These are phyloP conservation scores for Artibeus jamaicensis DNA, from an alignment of 2,797 vertebrate genomes.

Conservation along the genomic window DNA sequence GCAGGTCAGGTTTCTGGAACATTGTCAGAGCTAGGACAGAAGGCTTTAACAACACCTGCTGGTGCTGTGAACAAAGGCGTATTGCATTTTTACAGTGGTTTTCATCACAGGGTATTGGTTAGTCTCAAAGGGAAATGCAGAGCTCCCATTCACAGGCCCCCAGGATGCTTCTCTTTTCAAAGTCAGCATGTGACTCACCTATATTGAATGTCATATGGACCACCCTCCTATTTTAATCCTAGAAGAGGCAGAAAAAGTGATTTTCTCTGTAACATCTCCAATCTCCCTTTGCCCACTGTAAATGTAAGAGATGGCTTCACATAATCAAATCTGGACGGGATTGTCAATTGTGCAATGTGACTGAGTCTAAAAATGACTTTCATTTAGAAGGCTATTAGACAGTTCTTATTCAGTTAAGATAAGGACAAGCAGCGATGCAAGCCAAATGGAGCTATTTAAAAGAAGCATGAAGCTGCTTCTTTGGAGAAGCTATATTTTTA, in stretches of 20 bases:
- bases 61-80: conserved; percentile 52
- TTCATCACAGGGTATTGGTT: conserved; percentile 42
- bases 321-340: conserved; percentile 18
- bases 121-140: conserved; percentile 32
- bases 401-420: conserved; percentile 43
- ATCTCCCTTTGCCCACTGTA: neutral
- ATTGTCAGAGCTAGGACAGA: conserved; percentile 41
- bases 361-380: conserved; percentile 57
- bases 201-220: conserved; percentile 9
- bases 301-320: neutral
- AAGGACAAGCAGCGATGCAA: conserved; percentile 43
- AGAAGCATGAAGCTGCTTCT: neutral
- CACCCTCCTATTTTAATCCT: conserved; percentile 50
- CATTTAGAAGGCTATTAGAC: conserved; percentile 59
- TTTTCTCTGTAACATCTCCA: conserved; percentile 44
- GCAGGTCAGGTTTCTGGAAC: conserved; percentile 60
- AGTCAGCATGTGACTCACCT: conserved; percentile 55
- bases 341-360: conserved; percentile 38
- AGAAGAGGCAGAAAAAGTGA: conserved; percentile 34
- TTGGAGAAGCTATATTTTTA: conserved; percentile 71
- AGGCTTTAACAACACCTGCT: conserved; percentile 33
- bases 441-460: conserved; percentile 60
- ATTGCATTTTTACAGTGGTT: conserved; percentile 21
- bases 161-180: conserved; percentile 56
- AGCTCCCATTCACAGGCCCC: neutral